phyloP scores from a whole-genome alignment of 2,113 vertebrate species.

The Dascyllus trimaculatus region DNA sequence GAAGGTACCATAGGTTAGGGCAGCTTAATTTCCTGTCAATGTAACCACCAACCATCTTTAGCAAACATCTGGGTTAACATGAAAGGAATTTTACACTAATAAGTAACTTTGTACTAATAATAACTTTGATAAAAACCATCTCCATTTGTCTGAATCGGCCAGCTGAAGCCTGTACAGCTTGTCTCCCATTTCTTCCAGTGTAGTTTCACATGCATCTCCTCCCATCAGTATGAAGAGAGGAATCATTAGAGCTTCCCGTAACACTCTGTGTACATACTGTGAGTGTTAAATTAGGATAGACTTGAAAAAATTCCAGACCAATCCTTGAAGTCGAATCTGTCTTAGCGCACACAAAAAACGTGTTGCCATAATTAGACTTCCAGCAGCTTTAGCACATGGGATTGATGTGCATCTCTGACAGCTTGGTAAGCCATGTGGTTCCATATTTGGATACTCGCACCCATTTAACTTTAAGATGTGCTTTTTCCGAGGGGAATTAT shows the following conservation, averaged over 20 bases:
- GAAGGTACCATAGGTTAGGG: too few relatives aligned
- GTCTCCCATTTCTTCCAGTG: neutral
- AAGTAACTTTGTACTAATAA: neutral
- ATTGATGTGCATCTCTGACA: constrained; percentile 53
- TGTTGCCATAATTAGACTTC: constrained; percentile 55
- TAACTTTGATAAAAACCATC: neutral
- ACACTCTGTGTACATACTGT: neutral
- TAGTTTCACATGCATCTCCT: neutral
- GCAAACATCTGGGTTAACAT: neutral
- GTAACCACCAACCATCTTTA: too few relatives aligned
- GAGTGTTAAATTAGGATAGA: neutral
- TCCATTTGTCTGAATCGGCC: neutral
- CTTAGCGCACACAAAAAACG: constrained; percentile 6
- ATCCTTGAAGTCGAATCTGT: constrained; percentile 23
- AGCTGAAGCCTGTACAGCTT: neutral
- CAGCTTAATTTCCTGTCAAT: too few relatives aligned
- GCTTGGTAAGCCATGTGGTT: constrained; percentile 41
- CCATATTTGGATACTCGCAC: constrained; percentile 41
- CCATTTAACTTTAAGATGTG: constrained; percentile 32
- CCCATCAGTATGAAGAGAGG: neutral
- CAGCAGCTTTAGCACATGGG: constrained; percentile 28
- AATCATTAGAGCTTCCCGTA: neutral
- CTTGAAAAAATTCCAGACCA: neutral
- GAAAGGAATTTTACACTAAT: neutral
- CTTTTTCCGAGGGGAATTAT: constrained; percentile 27